Conservation (phyloP, 2,113 vertebrate species). For the Cisticola juncidis region DNA sequence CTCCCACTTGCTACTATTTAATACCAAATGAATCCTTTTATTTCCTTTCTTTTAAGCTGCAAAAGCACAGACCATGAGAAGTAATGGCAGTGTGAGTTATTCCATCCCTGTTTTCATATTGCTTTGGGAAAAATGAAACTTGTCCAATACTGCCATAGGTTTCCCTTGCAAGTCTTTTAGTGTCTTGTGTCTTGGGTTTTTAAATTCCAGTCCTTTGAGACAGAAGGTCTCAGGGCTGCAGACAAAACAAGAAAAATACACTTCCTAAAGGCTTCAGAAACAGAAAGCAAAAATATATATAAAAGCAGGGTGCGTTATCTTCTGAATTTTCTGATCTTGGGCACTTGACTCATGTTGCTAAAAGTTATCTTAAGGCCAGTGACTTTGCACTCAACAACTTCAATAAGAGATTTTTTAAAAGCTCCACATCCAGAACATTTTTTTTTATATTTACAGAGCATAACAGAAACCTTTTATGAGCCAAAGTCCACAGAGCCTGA, state of each 20-base stretch:
- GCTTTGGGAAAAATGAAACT: neutral
- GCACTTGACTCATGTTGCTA: neutral
- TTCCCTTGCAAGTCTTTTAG: neutral
- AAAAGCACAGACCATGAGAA: neutral
- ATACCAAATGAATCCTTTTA: neutral
- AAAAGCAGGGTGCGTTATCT: neutral
- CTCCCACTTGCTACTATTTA: neutral
- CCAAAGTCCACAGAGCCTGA: neutral
- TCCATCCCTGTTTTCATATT: neutral
- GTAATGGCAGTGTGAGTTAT: neutral
- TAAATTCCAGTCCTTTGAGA: neutral
- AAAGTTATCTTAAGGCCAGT: neutral
- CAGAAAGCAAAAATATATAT: neutral
- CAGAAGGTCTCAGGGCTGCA: neutral
- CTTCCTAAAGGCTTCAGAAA: neutral
- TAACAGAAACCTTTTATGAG: neutral
- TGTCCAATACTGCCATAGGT: neutral
- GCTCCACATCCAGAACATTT: neutral
- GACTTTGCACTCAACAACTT: neutral
- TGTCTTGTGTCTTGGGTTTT: neutral
- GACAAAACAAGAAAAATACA: neutral
- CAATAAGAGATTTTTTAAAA: neutral
- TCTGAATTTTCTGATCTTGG: neutral
- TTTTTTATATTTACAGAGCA: neutral
- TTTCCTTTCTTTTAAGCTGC: neutral